Base-by-base conservation (phyloP, 1,140 invertebrate genomes). In the Trichonephila inaurata region DNA sequence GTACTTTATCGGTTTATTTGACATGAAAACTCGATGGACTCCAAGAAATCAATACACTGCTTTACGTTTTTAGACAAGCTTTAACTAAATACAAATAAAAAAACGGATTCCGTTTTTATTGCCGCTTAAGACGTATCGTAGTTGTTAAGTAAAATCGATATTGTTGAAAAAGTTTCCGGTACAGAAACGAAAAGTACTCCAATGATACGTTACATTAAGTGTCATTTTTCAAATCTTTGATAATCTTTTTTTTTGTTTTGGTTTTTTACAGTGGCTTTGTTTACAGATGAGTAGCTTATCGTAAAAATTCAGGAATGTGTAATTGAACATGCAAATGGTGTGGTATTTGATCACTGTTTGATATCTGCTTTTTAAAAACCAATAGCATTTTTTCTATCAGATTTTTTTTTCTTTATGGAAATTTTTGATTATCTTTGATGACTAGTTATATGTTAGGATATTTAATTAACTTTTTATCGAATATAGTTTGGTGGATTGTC, bases 1-100 rank as follows among this genome's bases (percentile, higher is more conserved):
- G 18, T 18, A 77, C 28, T 28, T 40, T 77, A 77, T 77, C 72
- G 72, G 28, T 77, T 77, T 10, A 77, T 77, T 77, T 77, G 72
- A 77, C 72, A 77, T 44, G 81, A 44, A 85, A 85, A 24, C 44
- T 60, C 82, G 6, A 24, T 85, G 21, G 21, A 85, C 21, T 21
- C 2, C 21, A n/a, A 24, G 1, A 16, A 44, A 51, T 58, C 82
- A 58, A 51, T 58, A 58, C 44, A 24, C n/a, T n/a, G 10, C 4
- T 24, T 51, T 4, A 85, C 21, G 21, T 85, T 51, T 51, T 19
- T 0, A 58, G 66, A 58, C 21, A 24, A 24, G n/a, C n/a, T 33
- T 77, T 40, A 77, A 7, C 72, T 6, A 69, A 12, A 12, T n/a
- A 40, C 28, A 33, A 18, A 77, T 40, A 33, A 18, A 28, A 40